Conservation (phyloP, 1,140 invertebrate species). For the Ganaspis sp. region DNA sequence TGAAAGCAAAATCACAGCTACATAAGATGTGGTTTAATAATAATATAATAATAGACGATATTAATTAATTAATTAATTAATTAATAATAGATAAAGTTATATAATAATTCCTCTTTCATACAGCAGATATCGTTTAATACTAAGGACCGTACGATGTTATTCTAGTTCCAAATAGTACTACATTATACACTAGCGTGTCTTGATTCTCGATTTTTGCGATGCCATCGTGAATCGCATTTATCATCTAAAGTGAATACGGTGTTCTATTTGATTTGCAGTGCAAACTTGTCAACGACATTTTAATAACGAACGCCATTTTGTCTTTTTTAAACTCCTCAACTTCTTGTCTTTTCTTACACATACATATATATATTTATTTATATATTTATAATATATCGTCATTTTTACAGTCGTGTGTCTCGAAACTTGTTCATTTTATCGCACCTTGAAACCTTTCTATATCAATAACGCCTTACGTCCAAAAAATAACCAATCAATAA, state of each 20-base stretch:
- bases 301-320: slow-evolving; percentile 31
- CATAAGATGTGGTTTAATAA: slow-evolving; percentile 75
- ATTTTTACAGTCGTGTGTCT: slow-evolving; percentile 29
- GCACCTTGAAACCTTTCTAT: slow-evolving; percentile 26
- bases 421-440: slow-evolving; percentile 23
- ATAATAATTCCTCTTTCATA: slow-evolving; percentile 72
- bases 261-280: slow-evolving; percentile 13
- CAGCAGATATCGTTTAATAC: slow-evolving; percentile 70
- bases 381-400: slow-evolving; percentile 29
- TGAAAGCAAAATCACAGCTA: slow-evolving; percentile 77
- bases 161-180: slow-evolving; percentile 55
- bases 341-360: slow-evolving; percentile 6
- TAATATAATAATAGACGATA: slow-evolving; percentile 65
- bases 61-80: slow-evolving; percentile 59
- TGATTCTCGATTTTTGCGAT: not conserved
- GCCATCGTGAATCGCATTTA: not conserved
- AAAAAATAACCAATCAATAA: slow-evolving; percentile 33
- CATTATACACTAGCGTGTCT: slow-evolving; percentile 20
- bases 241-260: not conserved
- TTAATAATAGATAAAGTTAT: slow-evolving; percentile 74
- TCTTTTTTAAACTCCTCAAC: slow-evolving; percentile 30
- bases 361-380: slow-evolving; percentile 21
- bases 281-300: slow-evolving; percentile 9
- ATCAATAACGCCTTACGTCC: slow-evolving; percentile 39
- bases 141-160: slow-evolving; percentile 68